A percentile compares a stretch with the other conserved stretches of the same genome.
phyloP scores from a whole-genome alignment of 2,888 invertebrate species.

The Agonum fuliginosum region DNA sequence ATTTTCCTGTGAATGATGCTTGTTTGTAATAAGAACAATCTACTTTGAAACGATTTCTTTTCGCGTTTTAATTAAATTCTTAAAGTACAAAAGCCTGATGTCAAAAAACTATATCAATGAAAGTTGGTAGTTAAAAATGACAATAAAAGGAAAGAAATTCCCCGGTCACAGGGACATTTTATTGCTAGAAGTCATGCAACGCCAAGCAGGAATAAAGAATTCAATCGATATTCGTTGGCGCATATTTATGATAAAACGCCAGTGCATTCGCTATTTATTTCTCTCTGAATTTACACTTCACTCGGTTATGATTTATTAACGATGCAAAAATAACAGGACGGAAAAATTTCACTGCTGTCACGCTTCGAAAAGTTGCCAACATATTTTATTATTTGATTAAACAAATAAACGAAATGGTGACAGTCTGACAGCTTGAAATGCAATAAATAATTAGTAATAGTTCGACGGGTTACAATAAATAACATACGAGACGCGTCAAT shows the following conservation, averaged over 20 bases:
- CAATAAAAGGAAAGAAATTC: slow-evolving; percentile 11
- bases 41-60: too few species aligned
- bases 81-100: neutral
- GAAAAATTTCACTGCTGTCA: neutral
- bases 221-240: slow-evolving; percentile 15
- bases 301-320: slow-evolving; percentile 36
- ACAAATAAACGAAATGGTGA: neutral
- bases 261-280: slow-evolving; percentile 19
- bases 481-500: too few species aligned
- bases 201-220: neutral
- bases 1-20: too few species aligned
- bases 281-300: slow-evolving; percentile 29
- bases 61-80: slow-evolving; percentile 30
- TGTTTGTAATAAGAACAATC: too few species aligned
- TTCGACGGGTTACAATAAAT: too few species aligned
- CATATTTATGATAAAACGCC: slow-evolving; percentile 1
- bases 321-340: neutral
- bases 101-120: neutral
- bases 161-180: neutral
- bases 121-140: neutral
- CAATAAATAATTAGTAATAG: neutral
- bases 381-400: neutral
- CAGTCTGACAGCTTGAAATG: neutral
- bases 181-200: slow-evolving; percentile 21
- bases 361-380: neutral